A percentile compares a stretch with the other conserved stretches of the same genome.
Evolutionary conservation across 1,140 invertebrate genomes (phyloP).

Genomic region (Bicyclus anynana): DNA sequence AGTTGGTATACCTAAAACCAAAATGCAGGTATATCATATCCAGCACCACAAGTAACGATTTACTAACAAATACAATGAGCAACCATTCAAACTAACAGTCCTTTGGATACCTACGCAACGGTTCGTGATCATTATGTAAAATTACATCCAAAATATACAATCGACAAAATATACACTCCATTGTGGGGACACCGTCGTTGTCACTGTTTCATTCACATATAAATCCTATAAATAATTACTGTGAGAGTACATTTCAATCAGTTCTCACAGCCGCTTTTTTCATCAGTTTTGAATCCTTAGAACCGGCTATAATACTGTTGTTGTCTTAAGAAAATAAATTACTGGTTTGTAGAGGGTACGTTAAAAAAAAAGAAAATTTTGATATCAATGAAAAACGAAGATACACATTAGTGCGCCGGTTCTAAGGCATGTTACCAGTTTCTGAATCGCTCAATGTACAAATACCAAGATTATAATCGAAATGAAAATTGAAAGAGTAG

Average conservation of each 20-base stretch:
- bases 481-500: too few relatives aligned
- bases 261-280: slow-evolving; percentile 36
- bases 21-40: slow-evolving; percentile 45
- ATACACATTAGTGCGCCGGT: not conserved
- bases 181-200: slow-evolving; percentile 43
- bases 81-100: slow-evolving; percentile 65
- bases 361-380: not conserved
- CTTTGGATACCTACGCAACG: slow-evolving; percentile 46
- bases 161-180: slow-evolving; percentile 52
- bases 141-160: slow-evolving; percentile 74
- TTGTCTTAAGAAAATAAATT: too few relatives aligned
- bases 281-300: slow-evolving; percentile 25
- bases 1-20: slow-evolving; percentile 39
- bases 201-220: slow-evolving; percentile 27
- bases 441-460: too few relatives aligned
- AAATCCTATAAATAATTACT: slow-evolving; percentile 22
- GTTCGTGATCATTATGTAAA: slow-evolving; percentile 36
- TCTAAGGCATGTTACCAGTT: not conserved
- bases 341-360: too few relatives aligned
- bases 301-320: slow-evolving; percentile 37
- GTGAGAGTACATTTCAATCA: slow-evolving; percentile 32
- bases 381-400: not conserved
- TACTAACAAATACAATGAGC: slow-evolving; percentile 69
- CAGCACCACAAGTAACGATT: slow-evolving; percentile 67
- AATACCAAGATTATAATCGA: too few relatives aligned